Evolutionary conservation across 2,797 vertebrate genomes (phyloP).

Genomic region (Chelon auratus): DNA sequence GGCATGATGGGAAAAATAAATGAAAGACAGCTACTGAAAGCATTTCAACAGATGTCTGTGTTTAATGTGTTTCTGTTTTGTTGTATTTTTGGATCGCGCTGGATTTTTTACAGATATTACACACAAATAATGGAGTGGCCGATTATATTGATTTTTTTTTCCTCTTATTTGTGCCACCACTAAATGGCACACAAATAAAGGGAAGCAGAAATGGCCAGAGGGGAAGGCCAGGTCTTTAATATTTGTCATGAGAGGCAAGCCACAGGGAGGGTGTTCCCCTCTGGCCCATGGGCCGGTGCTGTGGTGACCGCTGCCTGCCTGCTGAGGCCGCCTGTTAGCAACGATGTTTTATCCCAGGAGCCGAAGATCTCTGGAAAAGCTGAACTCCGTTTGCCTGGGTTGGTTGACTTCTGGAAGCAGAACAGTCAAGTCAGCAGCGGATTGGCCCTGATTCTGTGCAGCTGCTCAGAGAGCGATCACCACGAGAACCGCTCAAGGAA

Average conservation of each 20-base stretch:
- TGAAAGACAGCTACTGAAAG: slow-evolving; percentile 36
- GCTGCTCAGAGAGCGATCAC: slow-evolving; percentile 76
- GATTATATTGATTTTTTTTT: slow-evolving; percentile 49
- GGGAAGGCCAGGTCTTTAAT: slow-evolving; percentile 88
- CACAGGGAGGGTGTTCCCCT: slow-evolving; percentile 87
- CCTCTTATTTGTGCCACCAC: slow-evolving; percentile 78
- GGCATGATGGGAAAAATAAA: slow-evolving; percentile 27
- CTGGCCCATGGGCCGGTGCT: slow-evolving; percentile 79
- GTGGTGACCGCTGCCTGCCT: slow-evolving; percentile 79
- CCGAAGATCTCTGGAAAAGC: slow-evolving; percentile 81
- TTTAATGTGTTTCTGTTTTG: slow-evolving; percentile 44
- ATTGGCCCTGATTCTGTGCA: slow-evolving; percentile 74
- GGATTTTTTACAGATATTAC: slow-evolving; percentile 72
- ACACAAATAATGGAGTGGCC: slow-evolving; percentile 71
- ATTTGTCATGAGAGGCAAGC: slow-evolving; percentile 86
- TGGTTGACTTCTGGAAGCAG: slow-evolving; percentile 84
- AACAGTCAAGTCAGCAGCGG: slow-evolving; percentile 80
- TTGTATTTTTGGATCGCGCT: slow-evolving; percentile 65
- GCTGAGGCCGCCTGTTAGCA: slow-evolving; percentile 74
- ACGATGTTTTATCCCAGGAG: slow-evolving; percentile 82
- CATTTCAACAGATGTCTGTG: slow-evolving; percentile 59
- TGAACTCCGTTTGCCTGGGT: slow-evolving; percentile 78
- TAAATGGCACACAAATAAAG: slow-evolving; percentile 86
- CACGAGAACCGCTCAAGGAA: slow-evolving; percentile 79
- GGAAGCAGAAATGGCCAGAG: slow-evolving; percentile 74